Conservation (phyloP, 2,113 vertebrate species). For the Aptenodytes patagonicus region DNA sequence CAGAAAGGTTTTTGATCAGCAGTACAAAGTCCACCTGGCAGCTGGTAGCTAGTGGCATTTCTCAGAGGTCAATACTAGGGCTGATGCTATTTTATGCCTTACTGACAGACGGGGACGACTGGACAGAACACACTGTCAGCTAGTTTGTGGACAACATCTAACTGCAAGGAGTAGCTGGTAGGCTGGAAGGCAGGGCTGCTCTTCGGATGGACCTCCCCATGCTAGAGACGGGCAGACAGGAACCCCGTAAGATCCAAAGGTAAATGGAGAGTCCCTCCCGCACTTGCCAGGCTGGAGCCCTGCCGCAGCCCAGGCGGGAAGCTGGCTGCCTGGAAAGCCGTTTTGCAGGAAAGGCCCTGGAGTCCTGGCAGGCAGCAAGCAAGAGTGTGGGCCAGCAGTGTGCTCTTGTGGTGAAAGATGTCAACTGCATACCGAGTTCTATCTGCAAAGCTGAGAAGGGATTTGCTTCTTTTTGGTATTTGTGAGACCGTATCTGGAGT, state of each 20-base stretch:
- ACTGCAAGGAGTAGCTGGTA: background rate
- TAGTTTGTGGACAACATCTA: background rate
- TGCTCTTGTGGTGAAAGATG: background rate
- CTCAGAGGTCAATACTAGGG: background rate
- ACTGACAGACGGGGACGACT: accelerated
- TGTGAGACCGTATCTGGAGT: accelerated
- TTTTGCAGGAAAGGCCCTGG: accelerated
- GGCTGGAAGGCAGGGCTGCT: background rate
- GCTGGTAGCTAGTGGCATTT: background rate
- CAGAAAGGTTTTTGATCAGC: background rate
- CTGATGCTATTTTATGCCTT: background rate
- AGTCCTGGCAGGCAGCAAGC: background rate
- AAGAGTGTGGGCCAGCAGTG: background rate
- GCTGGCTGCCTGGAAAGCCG: background rate
- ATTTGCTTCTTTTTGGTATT: background rate
- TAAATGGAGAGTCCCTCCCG: background rate
- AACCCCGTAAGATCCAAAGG: accelerated
- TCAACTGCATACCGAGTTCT: background rate
- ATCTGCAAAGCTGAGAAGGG: background rate
- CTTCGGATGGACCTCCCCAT: background rate
- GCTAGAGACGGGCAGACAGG: background rate
- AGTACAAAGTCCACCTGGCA: background rate
- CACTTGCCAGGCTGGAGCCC: background rate
- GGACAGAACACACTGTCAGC: background rate
- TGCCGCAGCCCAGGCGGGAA: background rate